Evolutionary conservation across 2,113 vertebrate species (phyloP), one percentile per base, ranked within the genome.

Genomic region (Chitala chitala): DNA sequence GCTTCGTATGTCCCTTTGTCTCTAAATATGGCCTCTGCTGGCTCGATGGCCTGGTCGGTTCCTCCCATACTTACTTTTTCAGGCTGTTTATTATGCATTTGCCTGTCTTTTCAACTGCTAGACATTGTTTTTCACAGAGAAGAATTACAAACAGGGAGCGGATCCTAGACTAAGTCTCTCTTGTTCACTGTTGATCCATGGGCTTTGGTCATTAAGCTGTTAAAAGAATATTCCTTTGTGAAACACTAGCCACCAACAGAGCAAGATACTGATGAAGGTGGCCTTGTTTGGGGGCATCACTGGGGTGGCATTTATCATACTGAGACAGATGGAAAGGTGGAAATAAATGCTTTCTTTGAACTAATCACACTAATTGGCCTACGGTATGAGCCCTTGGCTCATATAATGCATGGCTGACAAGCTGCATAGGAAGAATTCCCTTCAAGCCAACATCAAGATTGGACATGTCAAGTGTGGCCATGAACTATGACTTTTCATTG

Each of bases 51-150:
- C 42, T 1, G 24, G 12, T 29, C 24, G 13, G 40, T 5, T 9
- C 1, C 22, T 42, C 38, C 10, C 3, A 64, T 1, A 29, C 42
- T 10, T 42, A 20, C 64, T 40, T 20, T 63, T 63, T 69, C 12
- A 48, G 42, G 46, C 44, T 50, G 44, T 50, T 66, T 66, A 66
- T 46, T 46, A 24, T 48, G 42, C 65, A 26, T 69, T 40, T 44
- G 12, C 50, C n/a, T 69, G 65, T 69, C 31, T 15, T 50, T 44
- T 69, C 12, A 24, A 44, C 64, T 66, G 64, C 22, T 44, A 69
- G 44, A 50, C 44, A n/a, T 48, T 50, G 22, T 44, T 48, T 48
- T n/a, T 2, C 26, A 38, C 40, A 8, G 8, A 44, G 33, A 63
- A 63, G 24, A 13, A 26, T 29, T 17, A 3, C 29, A 33, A 72